These are phyloP conservation scores for Stegodyphus mimosarum DNA, from an alignment of 1,140 invertebrate genomes.

Conservation along the genomic window DNA sequence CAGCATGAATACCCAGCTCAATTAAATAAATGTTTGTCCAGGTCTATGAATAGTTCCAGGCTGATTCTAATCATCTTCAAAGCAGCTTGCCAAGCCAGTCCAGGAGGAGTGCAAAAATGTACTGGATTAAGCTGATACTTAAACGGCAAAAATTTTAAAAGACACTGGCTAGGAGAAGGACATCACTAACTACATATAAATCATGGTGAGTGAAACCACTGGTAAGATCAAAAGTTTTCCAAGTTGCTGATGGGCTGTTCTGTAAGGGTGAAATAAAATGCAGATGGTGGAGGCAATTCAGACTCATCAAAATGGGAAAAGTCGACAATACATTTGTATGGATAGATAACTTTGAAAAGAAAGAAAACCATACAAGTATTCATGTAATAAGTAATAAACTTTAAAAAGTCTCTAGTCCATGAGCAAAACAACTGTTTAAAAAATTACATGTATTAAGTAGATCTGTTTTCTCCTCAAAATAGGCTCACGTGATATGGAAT, in stretches of 20 bases:
- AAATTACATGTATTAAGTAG: not conserved
- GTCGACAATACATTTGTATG: too few relatives aligned
- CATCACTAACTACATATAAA: not conserved
- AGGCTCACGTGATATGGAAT: not conserved
- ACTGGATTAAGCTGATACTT: conserved; percentile 62
- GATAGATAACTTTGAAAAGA: too few relatives aligned
- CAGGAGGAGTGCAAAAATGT: conserved; percentile 63
- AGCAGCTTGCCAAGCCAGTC: conserved; percentile 62
- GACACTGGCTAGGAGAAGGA: conserved; percentile 56
- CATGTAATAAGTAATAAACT: too few relatives aligned
- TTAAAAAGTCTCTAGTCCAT: too few relatives aligned
- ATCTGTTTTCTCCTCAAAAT: not conserved
- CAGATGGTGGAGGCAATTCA: not conserved
- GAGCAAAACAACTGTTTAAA: not conserved
- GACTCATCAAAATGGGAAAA: too few relatives aligned
- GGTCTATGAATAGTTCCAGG: conserved; percentile 64
- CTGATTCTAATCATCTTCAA: conserved; percentile 45
- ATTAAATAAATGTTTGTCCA: conserved; percentile 63
- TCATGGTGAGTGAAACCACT: not conserved
- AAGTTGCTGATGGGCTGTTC: not conserved
- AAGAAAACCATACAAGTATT: too few relatives aligned
- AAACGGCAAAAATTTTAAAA: conserved; percentile 64
- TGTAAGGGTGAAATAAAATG: not conserved
- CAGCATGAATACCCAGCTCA: conserved; percentile 62
- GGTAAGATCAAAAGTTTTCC: not conserved